A percentile compares a stretch with the other conserved stretches of the same genome.
Evolutionary conservation across 1,140 invertebrate genomes (phyloP).

Genomic region (Cherax quadricarinatus): DNA sequence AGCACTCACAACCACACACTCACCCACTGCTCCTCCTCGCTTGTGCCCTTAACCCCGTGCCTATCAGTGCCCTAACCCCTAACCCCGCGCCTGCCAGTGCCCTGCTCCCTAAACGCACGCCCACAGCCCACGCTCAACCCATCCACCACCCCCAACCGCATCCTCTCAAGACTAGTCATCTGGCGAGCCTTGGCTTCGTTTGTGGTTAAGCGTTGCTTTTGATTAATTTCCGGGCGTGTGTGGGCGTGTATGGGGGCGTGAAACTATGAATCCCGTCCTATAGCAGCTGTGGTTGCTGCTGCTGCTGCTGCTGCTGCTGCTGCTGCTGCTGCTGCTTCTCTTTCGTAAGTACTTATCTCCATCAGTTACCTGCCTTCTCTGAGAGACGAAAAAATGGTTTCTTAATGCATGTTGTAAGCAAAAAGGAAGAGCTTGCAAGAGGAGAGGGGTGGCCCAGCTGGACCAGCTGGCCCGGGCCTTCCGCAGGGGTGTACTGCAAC

Average conservation of each 20-base stretch:
- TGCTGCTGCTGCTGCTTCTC: too few relatives aligned
- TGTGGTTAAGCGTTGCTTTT: too few relatives aligned
- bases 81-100: background rate
- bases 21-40: constrained; percentile 34
- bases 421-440: background rate
- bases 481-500: background rate
- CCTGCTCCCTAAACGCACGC: background rate
- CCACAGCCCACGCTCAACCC: too few relatives aligned
- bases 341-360: constrained; percentile 25
- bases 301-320: background rate
- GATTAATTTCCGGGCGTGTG: background rate
- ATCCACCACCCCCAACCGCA: too few relatives aligned
- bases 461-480: background rate
- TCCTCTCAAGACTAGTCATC: too few relatives aligned
- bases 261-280: constrained; percentile 1
- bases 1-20: constrained; percentile 55
- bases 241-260: constrained; percentile 14
- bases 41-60: background rate
- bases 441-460: background rate
- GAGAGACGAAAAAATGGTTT: background rate
- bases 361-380: background rate
- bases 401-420: background rate
- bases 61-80: constrained; percentile 23
- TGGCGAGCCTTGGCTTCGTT: too few relatives aligned
- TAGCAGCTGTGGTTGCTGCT: background rate